Evolutionary conservation across 2,797 vertebrate genomes (phyloP), one percentile per base, ranked within the genome.

Genomic region (Chromis chromis): DNA sequence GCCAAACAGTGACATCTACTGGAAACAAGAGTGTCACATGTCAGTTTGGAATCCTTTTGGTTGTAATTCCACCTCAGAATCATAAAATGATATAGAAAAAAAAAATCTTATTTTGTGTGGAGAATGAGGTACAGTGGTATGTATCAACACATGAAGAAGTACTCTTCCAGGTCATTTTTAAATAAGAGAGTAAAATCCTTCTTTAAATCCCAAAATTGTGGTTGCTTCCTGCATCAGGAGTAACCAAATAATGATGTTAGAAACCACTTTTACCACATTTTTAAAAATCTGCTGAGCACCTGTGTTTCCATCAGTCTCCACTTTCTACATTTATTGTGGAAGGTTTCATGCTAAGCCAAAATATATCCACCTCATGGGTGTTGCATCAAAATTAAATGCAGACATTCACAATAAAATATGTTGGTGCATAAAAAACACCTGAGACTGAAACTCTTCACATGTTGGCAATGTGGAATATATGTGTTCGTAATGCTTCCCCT

Each of bases 1-100:
- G 74, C 27, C 22, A 53, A 65, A 79, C 50, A 90, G 84, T 70
- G 91, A 85, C 91, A 84, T 57, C 89, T 86, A 74, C 70, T 92
- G 93, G 85, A 4, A 57, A 48, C 4, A 44, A 14, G 2, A 40
- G 8, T 10, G 17, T 22, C 1, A 39, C 12, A 16, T 25, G 2
- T 1, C 10, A n/a, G 6, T 62, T 61, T 3, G 0, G 2, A 64
- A 52, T 50, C 2, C 8, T 46, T 19, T 66, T 55, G 7, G 49
- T 19, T 21, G 8, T 50, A 13, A 24, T 12, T 13, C 21, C 49
- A 12, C 22, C 1, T 13, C 3, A 22, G 3, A 3, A 49, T 36
- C 1, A 10, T 36, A 25, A 25, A 2, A 11, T 36, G 2, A 11
- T 36, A 12, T 12, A 36, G 33, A 36, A 36, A 33, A 8, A 33